Base-by-base conservation (phyloP, 2,888 invertebrate genomes). In the Helicoverpa assulta region DNA sequence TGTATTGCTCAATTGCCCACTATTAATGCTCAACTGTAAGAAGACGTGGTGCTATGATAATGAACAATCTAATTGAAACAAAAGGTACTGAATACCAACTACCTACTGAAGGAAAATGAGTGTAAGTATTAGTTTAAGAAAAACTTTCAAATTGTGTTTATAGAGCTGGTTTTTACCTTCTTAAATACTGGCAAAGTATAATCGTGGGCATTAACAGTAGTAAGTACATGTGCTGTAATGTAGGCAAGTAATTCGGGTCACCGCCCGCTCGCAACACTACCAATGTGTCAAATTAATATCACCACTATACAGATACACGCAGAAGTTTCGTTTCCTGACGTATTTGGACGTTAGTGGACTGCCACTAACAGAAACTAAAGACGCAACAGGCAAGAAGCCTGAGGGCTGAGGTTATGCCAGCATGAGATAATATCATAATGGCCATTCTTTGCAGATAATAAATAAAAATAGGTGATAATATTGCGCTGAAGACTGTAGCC, bases 161-260 rank as follows among this genome's bases (percentile, higher is more conserved):
- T 12, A 7, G 16, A 1, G 7, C 47, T 16, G 16, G 4, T 50
- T 18, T 10, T 19, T 10, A 57, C 5, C 7, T 33, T 33, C 8
- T 59, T 52, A 29, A 43, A 47, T 54, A 33, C 33, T 33, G 14
- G 0, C 60, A 53, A 29, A 54, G 57, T n/a, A 33, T 68, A 73
- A 54, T 54, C 18, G 33, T 50, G 40, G 33, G 37, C 47, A 69
- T 64, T 73, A 78, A n/a, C 55, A 14, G 29, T 47, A 19, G 47
- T 50, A 43, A 19, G 47, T 50, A 43, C 40, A 50, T 67, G 51
- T 14, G 33, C 19, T 62, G 53, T 50, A 54, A 70, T 43, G 71
- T 64, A 40, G 67, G 53, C 65, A 76, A 76, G 80, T 71, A 67
- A 80, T 78, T 80, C 65, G 77, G 78, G 78, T 66, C 78, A 61